Base-by-base conservation (phyloP, 1,140 invertebrate genomes). In the Drosophila pachea region DNA sequence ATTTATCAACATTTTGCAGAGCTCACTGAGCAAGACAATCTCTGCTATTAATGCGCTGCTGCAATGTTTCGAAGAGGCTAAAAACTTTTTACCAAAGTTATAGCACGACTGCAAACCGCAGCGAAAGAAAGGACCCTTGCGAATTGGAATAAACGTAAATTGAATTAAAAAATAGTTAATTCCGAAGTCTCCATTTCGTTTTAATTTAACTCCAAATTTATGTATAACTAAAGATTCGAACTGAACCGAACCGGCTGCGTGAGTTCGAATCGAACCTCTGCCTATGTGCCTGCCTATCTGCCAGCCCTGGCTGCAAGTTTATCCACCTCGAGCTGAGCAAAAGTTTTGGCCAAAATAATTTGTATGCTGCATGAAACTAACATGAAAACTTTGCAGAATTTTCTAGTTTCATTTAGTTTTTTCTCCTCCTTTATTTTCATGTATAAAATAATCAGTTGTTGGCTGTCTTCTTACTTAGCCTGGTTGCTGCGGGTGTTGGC, bases 311-410 rank as follows among this genome's bases (percentile, higher is more conserved):
- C 40, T 43, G 12, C 12, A 43, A 43, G 53, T 70, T 67, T 52
- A 7, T 31, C 22, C 61, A 12, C 38, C 11, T 16, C 22, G 22
- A 42, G 40, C 58, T 62, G 65, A 5, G 16, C 8, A 52, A 73
- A 84, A 78, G 33, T 79, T 83, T 63, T 65, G 53, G 62, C 62
- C 79, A 76, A 83, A 79, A 84, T 84, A 84, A 84, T 83, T 83
- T 83, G 79, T 83, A 83, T 84, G 79, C 79, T 72, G 73, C 69
- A 69, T 52, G 65, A 29, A 76, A 68, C 66, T 60, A 73, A 83
- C 81, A 83, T 60, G 76, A 43, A 79, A 84, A 86, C 49, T 84
- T 84, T 76, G 12, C 8, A 38, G 16, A 49, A 67, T 71, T 67
- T 52, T 58, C 48, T 63, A 55, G 61, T 62, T 48, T 52, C 14